phyloP scores from a whole-genome alignment of 2,797 vertebrate species.

The Phalloptychus januarius region DNA sequence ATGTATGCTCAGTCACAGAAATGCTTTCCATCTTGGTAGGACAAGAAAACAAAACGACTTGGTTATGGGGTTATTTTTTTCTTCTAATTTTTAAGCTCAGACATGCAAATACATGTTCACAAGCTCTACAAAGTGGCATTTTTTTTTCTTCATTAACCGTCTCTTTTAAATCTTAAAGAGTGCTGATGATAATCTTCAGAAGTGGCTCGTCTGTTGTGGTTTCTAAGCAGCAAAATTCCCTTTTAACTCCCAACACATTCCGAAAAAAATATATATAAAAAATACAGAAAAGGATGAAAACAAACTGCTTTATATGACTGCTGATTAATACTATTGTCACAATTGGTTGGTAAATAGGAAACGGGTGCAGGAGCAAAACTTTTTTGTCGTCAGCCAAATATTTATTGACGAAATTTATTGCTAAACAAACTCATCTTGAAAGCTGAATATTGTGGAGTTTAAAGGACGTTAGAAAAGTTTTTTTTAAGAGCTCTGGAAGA shows the following conservation, averaged over 20 bases:
- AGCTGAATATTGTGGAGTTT: not conserved
- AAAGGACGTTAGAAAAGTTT: not conserved
- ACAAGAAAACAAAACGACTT: not conserved
- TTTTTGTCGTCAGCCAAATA: not conserved
- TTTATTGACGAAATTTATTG: not conserved
- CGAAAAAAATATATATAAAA: not conserved
- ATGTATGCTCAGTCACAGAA: not conserved
- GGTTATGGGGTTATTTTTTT: not conserved
- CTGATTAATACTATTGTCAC: constrained; percentile 4
- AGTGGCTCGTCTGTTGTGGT: not conserved
- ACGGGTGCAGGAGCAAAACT: not conserved
- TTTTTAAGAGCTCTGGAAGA: not conserved
- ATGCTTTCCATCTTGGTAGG: not conserved
- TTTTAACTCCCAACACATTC: not conserved
- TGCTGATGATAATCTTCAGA: constrained; percentile 3
- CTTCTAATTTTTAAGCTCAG: not conserved
- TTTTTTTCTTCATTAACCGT: not conserved
- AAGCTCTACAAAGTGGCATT: not conserved
- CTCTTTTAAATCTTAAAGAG: not conserved
- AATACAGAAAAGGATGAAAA: not conserved
- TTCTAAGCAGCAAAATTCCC: not conserved
- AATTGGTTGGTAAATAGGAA: not conserved
- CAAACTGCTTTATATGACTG: not conserved
- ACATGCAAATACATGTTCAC: not conserved
- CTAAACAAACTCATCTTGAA: not conserved